Percentiles rank a stretch among this genome's conserved stretches.
These are phyloP conservation scores for Bombus consobrinus DNA, from an alignment of 1,140 invertebrate species.

Conservation along the genomic window DNA sequence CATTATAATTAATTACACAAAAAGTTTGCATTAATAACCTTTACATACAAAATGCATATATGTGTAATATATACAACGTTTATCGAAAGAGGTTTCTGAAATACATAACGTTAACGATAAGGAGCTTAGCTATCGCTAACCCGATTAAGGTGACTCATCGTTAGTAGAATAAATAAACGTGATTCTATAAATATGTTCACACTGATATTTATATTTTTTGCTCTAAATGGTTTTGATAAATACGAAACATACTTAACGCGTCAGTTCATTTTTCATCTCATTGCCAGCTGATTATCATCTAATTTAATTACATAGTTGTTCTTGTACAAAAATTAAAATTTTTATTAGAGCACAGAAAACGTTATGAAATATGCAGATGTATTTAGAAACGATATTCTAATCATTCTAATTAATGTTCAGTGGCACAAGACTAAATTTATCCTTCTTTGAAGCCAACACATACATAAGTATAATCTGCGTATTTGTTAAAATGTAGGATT, in stretches of 20 bases:
- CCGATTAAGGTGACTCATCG: neutral
- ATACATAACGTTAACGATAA: neutral
- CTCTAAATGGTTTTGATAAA: neutral
- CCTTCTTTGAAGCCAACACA: neutral
- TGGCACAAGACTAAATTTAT: slow-evolving; percentile 1
- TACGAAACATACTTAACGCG: neutral
- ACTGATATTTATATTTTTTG: neutral
- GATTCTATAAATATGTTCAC: neutral
- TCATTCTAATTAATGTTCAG: neutral
- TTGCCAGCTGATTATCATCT: neutral
- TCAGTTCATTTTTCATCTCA: neutral
- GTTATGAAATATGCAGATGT: neutral
- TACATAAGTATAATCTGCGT: neutral
- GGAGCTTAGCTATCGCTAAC: neutral
- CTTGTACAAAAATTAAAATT: neutral
- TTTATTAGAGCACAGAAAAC: neutral
- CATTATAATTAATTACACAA: neutral
- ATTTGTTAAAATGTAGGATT: neutral
- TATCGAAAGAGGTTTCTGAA: neutral
- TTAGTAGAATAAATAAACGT: neutral
- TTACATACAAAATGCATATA: neutral
- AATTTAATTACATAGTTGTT: neutral
- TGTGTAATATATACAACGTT: neutral
- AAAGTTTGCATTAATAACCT: neutral
- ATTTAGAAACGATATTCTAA: neutral